A percentile compares a stretch with the other conserved stretches of the same genome.
Conservation (phyloP, 2,113 vertebrate genomes). For the Rhinolophus sinicus region DNA sequence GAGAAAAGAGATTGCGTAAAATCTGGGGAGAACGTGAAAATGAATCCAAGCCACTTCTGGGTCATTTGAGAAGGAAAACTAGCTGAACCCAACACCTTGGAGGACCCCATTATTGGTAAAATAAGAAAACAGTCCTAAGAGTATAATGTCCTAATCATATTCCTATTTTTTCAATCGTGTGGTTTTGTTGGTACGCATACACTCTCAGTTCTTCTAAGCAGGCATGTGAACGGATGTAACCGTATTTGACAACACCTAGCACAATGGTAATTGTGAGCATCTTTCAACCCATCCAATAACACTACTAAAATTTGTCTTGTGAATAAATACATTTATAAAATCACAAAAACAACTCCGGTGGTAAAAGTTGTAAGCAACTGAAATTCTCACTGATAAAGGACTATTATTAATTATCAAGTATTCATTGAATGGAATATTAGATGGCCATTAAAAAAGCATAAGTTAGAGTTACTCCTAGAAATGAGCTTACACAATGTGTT, state of each 20-base stretch:
- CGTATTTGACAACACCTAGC: neutral
- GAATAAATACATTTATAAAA: constrained; percentile 12
- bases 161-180: neutral
- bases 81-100: neutral
- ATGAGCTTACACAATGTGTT: neutral
- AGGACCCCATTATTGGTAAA: neutral
- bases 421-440: neutral
- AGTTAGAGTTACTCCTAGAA: neutral
- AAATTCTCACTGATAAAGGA: neutral
- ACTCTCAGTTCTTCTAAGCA: neutral
- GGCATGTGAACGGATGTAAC: neutral
- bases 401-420: neutral
- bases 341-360: neutral
- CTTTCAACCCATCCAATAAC: neutral
- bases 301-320: neutral
- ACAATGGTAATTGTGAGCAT: neutral
- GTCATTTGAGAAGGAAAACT: neutral
- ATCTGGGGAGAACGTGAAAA: neutral
- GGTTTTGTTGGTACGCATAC: neutral
- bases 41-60: neutral
- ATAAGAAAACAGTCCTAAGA: neutral
- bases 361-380: neutral
- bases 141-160: neutral
- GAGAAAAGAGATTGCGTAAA: neutral
- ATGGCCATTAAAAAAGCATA: neutral